Percentiles rank a stretch among this genome's conserved stretches.
These are phyloP conservation scores for Zootoca vivipara DNA, from an alignment of 2,113 vertebrate genomes.

Conservation along the genomic window DNA sequence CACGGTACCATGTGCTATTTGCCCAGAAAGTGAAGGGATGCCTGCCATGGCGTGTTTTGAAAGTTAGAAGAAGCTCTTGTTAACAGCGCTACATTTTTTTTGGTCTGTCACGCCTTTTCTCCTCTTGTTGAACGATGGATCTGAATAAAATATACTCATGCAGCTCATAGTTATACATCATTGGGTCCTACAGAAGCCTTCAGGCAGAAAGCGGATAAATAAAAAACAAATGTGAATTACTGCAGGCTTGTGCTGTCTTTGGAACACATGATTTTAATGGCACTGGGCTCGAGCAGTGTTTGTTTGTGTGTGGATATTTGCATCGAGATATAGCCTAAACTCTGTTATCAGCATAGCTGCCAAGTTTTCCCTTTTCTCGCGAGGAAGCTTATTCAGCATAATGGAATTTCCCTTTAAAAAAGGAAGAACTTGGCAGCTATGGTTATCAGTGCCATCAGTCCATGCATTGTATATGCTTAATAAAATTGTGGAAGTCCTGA, in stretches of 20 bases:
- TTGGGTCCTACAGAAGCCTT: not conserved
- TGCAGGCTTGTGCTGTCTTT: not conserved
- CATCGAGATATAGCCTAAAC: not conserved
- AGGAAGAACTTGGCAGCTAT: too few species aligned
- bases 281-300: not conserved
- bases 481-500: not conserved
- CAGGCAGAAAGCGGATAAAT: not conserved
- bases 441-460: not conserved
- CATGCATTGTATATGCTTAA: not conserved
- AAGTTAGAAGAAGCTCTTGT: conserved; percentile 51
- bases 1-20: conserved; percentile 72
- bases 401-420: too few species aligned
- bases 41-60: conserved; percentile 37
- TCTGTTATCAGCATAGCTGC: too few species aligned
- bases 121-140: conserved; percentile 33
- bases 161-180: not conserved
- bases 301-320: not conserved
- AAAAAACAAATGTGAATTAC: conserved; percentile 14
- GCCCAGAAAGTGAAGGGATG: conserved; percentile 61
- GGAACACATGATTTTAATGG: not conserved
- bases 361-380: too few species aligned
- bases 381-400: too few species aligned
- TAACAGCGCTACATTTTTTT: conserved; percentile 25
- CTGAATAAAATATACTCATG: conserved; percentile 60
- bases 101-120: conserved; percentile 40